phyloP scores from a whole-genome alignment of 2,113 vertebrate species.

The Siniperca knerii region DNA sequence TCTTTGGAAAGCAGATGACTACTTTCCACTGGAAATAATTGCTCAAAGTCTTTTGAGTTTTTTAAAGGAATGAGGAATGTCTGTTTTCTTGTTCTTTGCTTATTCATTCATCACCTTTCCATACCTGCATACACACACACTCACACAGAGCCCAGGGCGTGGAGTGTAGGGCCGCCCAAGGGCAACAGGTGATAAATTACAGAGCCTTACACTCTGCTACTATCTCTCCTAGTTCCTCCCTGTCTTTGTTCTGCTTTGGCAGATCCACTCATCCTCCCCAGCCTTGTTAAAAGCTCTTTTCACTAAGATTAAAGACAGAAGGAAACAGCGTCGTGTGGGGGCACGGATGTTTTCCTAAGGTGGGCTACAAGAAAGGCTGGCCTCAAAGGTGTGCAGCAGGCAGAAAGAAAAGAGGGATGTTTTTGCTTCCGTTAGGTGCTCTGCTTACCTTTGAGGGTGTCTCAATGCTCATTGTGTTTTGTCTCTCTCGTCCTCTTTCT shows the following conservation, averaged over 20 bases:
- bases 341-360: constrained; percentile 87
- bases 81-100: constrained; percentile 29
- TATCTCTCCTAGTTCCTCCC: constrained; percentile 80
- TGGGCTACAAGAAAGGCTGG: constrained; percentile 78
- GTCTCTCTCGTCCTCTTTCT: constrained; percentile 41
- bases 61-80: constrained; percentile 26
- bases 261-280: constrained; percentile 70
- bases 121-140: constrained; percentile 29
- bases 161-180: constrained; percentile 65
- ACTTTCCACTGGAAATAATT: constrained; percentile 20
- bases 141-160: constrained; percentile 37
- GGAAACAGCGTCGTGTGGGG: constrained; percentile 83
- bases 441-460: constrained; percentile 57
- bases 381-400: constrained; percentile 71
- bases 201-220: constrained; percentile 76
- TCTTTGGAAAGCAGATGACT: constrained; percentile 14
- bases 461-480: constrained; percentile 34
- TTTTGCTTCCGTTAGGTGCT: constrained; percentile 58
- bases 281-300: constrained; percentile 82
- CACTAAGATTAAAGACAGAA: constrained; percentile 83
- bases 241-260: constrained; percentile 82
- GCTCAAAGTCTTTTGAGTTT: constrained; percentile 34
- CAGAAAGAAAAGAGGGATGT: constrained; percentile 55
- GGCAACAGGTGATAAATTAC: constrained; percentile 87
- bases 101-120: constrained; percentile 62